Percentiles rank a stretch among this genome's conserved stretches.
Evolutionary conservation across 2,113 vertebrate genomes (phyloP).

Genomic region (Menidia beryllina): DNA sequence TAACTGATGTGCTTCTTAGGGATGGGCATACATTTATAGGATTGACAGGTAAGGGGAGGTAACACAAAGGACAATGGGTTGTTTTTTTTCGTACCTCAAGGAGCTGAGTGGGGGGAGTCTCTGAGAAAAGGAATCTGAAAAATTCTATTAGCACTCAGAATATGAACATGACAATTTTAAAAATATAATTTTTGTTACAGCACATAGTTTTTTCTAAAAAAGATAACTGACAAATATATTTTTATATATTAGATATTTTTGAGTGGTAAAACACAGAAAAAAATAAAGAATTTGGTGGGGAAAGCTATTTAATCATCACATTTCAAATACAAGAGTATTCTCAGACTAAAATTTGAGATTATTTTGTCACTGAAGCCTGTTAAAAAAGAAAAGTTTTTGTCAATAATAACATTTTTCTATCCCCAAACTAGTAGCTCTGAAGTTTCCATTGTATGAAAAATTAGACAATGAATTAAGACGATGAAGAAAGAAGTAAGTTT

Average conservation of each 20-base stretch:
- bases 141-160: not conserved
- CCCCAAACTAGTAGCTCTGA: not conserved
- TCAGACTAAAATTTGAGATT: not conserved
- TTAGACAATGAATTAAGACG: not conserved
- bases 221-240: no score
- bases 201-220: not conserved
- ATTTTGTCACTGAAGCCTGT: not conserved
- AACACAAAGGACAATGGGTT: not conserved
- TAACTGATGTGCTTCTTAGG: constrained; percentile 17
- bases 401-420: not conserved
- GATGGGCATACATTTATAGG: constrained; percentile 41
- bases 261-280: no score
- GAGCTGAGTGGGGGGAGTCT: not conserved
- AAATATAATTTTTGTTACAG: not conserved
- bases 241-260: no score
- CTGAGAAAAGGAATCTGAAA: constrained; percentile 12
- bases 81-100: not conserved
- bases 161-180: not conserved
- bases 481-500: not conserved
- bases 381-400: not conserved
- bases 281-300: no score
- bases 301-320: no score
- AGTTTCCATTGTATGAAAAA: not conserved
- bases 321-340: no score
- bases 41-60: constrained; percentile 20